phyloP scores from a whole-genome alignment of 2,113 vertebrate genomes.

The Lophura nycthemera region DNA sequence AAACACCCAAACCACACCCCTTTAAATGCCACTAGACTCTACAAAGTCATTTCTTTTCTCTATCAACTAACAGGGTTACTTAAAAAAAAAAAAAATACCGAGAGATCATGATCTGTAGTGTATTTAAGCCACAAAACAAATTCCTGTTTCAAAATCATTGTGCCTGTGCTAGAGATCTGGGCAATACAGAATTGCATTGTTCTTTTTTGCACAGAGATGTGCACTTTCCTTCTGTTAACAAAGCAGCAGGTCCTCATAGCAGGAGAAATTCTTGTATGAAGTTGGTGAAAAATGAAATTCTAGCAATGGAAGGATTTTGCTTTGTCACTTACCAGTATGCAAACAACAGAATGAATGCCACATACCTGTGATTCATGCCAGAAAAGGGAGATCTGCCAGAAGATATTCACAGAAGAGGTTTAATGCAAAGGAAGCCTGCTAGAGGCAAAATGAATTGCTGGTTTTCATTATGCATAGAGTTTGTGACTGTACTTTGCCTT shows the following conservation, averaged over 20 bases:
- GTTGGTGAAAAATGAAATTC: conserved; percentile 38
- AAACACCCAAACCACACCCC: too few species aligned
- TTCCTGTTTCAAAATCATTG: conserved; percentile 15
- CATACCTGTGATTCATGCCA: conserved; percentile 10
- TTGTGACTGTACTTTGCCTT: conserved; percentile 42
- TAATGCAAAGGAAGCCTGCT: conserved; percentile 36
- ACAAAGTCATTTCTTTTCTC: conserved; percentile 22
- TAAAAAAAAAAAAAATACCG: neutral
- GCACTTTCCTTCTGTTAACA: neutral
- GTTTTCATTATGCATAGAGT: conserved; percentile 44
- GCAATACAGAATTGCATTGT: neutral
- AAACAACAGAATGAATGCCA: conserved; percentile 33
- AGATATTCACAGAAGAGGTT: conserved; percentile 27
- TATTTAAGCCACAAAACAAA: conserved; percentile 9
- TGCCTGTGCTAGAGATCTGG: neutral
- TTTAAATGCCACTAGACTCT: neutral
- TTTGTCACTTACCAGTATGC: conserved; percentile 31
- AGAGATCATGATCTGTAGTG: neutral
- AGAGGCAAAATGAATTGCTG: conserved; percentile 40
- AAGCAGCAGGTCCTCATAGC: neutral
- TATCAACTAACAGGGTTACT: neutral
- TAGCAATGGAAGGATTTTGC: conserved; percentile 5
- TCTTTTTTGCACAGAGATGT: neutral
- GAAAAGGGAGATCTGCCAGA: conserved; percentile 31
- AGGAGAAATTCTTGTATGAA: neutral